phyloP scores from a whole-genome alignment of 2,888 invertebrate species.

The Tricholauxania praeusta region DNA sequence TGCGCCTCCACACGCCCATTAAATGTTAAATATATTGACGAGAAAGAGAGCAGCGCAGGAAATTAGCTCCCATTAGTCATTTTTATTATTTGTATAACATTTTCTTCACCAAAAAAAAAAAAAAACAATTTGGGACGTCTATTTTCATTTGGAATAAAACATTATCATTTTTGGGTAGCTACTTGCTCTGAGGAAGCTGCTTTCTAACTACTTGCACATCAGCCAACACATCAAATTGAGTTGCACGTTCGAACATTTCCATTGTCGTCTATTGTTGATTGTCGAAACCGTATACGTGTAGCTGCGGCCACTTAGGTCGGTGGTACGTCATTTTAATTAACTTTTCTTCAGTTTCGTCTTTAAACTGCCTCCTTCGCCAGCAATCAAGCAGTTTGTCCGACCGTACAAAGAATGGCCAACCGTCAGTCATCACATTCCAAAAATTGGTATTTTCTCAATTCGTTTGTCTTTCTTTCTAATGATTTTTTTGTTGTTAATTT shows the following conservation, averaged over 20 bases:
- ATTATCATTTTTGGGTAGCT: background rate
- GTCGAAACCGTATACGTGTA: background rate
- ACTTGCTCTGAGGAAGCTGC: too few species aligned
- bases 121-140: background rate
- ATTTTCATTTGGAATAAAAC: background rate
- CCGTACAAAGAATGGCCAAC: too few species aligned
- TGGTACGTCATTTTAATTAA: constrained; percentile 42
- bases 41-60: constrained; percentile 45
- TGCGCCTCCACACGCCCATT: constrained; percentile 32
- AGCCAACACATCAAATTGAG: too few species aligned
- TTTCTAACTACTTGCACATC: too few species aligned
- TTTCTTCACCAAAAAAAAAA: background rate
- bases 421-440: constrained; percentile 15
- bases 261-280: background rate
- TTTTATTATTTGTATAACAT: constrained; percentile 55
- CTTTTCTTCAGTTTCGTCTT: constrained; percentile 37
- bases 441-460: constrained; percentile 8
- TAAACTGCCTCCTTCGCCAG: too few species aligned
- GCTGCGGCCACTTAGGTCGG: background rate
- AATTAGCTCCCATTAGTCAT: constrained; percentile 62
- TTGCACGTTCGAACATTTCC: too few species aligned
- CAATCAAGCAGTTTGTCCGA: too few species aligned
- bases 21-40: constrained; percentile 1
- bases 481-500: too few species aligned
- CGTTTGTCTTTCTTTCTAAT: background rate